These are phyloP conservation scores for Hydropotes inermis DNA, from an alignment of 2,113 vertebrate genomes.

Conservation along the genomic window DNA sequence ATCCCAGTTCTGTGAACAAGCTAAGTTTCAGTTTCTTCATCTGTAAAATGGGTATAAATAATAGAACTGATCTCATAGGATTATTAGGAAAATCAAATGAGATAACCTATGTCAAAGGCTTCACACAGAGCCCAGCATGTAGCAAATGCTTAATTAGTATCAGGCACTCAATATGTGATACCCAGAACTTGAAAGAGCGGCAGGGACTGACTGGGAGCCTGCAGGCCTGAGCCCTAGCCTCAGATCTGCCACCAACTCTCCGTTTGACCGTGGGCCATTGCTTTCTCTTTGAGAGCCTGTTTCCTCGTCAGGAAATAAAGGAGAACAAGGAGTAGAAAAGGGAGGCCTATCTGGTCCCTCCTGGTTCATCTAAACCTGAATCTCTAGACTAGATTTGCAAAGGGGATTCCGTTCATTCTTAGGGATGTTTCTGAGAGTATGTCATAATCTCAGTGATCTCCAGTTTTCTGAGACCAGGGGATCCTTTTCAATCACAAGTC, in stretches of 20 bases:
- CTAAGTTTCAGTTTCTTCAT: conserved; percentile 12
- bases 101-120: not conserved
- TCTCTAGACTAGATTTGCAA: not conserved
- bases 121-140: not conserved
- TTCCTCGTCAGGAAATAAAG: not conserved
- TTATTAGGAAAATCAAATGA: not conserved
- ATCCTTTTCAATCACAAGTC: not conserved
- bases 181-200: not conserved
- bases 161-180: not conserved
- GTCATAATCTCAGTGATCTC: not conserved
- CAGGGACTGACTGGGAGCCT: not conserved
- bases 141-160: not conserved
- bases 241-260: not conserved
- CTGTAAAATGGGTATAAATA: conserved; percentile 18
- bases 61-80: not conserved
- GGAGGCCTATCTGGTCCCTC: not conserved
- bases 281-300: not conserved
- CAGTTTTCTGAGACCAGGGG: conserved; percentile 1
- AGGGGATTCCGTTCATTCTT: not conserved
- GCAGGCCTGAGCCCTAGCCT: not conserved
- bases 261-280: not conserved
- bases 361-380: not conserved
- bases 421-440: not conserved
- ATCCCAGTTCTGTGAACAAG: not conserved
- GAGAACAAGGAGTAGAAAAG: not conserved